Evolutionary conservation across 1,140 invertebrate genomes (phyloP).

Genomic region (Drosophila pachea): DNA sequence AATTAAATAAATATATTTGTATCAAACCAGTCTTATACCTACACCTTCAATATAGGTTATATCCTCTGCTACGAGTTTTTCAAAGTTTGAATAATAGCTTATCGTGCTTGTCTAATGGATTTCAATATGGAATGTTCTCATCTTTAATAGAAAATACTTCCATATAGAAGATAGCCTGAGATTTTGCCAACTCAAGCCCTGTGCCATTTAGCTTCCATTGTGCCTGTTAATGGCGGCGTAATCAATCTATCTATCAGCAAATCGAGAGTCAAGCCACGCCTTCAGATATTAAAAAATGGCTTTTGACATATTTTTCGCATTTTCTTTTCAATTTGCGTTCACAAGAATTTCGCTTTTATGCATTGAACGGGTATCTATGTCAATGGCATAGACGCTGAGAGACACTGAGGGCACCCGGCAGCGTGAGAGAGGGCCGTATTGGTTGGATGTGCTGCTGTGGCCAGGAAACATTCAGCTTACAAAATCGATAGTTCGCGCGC

Average conservation of each 20-base stretch:
- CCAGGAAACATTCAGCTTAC: constrained; percentile 5
- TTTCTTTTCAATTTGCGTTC: constrained; percentile 70
- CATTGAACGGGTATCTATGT: constrained; percentile 62
- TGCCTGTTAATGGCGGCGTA: constrained; percentile 23
- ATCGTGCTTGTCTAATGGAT: background rate
- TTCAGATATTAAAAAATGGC: constrained; percentile 60
- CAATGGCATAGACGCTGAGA: constrained; percentile 68
- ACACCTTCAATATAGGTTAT: too few species aligned
- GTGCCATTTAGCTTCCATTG: constrained; percentile 14
- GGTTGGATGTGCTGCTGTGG: constrained; percentile 13
- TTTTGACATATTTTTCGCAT: constrained; percentile 72
- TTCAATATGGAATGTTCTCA: background rate
- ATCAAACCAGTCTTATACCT: too few species aligned
- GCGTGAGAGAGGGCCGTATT: background rate
- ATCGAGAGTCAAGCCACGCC: constrained; percentile 56
- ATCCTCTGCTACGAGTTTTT: too few species aligned
- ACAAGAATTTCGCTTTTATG: constrained; percentile 47
- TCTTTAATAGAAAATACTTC: background rate
- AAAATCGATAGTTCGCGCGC: constrained; percentile 72
- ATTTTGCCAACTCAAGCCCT: background rate
- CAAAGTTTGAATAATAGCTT: too few species aligned
- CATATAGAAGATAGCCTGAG: background rate
- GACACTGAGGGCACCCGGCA: background rate
- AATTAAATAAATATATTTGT: background rate
- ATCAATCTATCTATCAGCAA: constrained; percentile 65